phyloP scores from a whole-genome alignment of 2,797 vertebrate species.

The Orientallactaga sibirica region DNA sequence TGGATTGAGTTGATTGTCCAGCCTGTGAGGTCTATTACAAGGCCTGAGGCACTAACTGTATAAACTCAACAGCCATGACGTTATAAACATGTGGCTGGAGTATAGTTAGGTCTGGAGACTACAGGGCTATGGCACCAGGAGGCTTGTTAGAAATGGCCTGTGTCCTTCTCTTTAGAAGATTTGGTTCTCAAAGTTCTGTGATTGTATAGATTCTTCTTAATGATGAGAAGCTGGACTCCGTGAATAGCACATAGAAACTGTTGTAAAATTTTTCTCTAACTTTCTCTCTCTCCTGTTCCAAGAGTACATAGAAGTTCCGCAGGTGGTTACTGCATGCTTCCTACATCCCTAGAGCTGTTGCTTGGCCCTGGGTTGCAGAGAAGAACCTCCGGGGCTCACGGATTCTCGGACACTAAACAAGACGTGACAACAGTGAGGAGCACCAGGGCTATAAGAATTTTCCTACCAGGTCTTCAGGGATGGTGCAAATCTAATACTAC shows the following conservation, averaged over 20 bases:
- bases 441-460: neutral
- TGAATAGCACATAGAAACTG: neutral
- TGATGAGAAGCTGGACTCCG: neutral
- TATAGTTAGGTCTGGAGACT: neutral
- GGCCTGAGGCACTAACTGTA: neutral
- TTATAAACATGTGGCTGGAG: slow-evolving; percentile 8
- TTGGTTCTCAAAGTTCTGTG: slow-evolving; percentile 16
- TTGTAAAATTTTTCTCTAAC: slow-evolving; percentile 23
- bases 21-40: neutral
- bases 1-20: neutral
- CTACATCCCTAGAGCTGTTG: neutral
- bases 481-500: neutral
- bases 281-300: neutral
- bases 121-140: neutral
- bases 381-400: neutral
- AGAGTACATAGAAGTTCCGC: neutral
- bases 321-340: neutral
- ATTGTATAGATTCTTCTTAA: neutral
- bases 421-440: neutral
- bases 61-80: neutral
- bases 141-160: neutral
- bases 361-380: neutral
- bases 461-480: neutral
- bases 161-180: neutral
- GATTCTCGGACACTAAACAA: neutral